These are phyloP conservation scores for Hydrolagus affinis DNA, from an alignment of 2,113 vertebrate genomes.

Conservation along the genomic window DNA sequence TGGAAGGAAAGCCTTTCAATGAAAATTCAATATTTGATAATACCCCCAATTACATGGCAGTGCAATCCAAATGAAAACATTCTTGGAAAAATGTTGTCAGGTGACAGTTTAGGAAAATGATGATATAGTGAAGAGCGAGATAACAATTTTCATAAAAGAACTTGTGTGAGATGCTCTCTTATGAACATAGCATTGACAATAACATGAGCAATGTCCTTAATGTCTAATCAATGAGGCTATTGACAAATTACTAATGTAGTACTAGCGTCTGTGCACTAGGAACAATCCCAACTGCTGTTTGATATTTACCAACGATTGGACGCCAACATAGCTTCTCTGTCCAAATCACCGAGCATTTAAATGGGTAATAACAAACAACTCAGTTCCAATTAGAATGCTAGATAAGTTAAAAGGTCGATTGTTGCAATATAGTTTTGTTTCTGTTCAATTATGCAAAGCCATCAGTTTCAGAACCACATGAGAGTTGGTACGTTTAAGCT, in stretches of 20 bases:
- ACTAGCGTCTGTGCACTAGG: neutral
- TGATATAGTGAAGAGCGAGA: slow-evolving; percentile 33
- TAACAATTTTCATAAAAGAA: slow-evolving; percentile 34
- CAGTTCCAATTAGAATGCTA: neutral
- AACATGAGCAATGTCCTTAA: neutral
- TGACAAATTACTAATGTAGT: neutral
- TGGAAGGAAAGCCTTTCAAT: slow-evolving; percentile 32
- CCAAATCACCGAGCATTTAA: neutral
- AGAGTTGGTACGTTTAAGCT: neutral
- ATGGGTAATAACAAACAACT: neutral
- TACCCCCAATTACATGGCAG: slow-evolving; percentile 5
- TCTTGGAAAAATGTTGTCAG: slow-evolving; percentile 27
- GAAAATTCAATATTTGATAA: slow-evolving; percentile 30
- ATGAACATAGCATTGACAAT: slow-evolving; percentile 37
- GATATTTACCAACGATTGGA: neutral
- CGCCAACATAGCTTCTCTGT: neutral
- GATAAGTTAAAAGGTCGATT: neutral
- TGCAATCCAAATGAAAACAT: slow-evolving; percentile 29
- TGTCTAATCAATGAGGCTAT: neutral
- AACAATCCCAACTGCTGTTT: neutral
- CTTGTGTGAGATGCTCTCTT: slow-evolving; percentile 32
- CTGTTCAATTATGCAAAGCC: too few species aligned
- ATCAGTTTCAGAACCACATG: too few species aligned
- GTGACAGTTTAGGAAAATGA: slow-evolving; percentile 29
- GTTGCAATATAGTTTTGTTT: neutral